Base-by-base conservation (phyloP, 2,113 vertebrate genomes). In the Chionodraco myersi region DNA sequence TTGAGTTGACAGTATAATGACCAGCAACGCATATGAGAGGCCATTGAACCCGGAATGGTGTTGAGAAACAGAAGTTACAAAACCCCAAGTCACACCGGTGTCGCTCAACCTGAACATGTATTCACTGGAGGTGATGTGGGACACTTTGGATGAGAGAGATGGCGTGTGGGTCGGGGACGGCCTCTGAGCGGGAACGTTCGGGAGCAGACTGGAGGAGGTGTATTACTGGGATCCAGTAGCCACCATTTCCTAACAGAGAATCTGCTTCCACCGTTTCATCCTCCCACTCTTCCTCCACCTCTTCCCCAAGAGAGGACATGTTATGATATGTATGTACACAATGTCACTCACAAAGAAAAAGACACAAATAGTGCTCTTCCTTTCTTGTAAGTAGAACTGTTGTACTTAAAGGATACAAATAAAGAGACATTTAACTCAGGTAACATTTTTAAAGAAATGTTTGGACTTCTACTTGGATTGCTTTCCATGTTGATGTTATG, bases 151-250 rank as follows among this genome's bases (percentile, higher is more conserved):
- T 18, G 41, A 34, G 21, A 36, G n/a, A 75, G 84, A 77, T 68
- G 79, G 76, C n/a, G 11, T 54, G 51, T 13, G 51, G 60, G 62
- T 47, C 18, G 41, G 2, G 18, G 18, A 36, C 52, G 5, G 72
- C 21, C 72, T 77, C 54, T 48, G 2, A 58, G 67, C 62, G 6
- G 3, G 13, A n/a, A 57, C 44, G 49, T 59, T 64, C 75, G 49
- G 61, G 63, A 79, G 60, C 45, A 49, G 79, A 74, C 62, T 1
- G 10, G 70, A 80, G 70, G 70, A 75, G 76, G 85, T 74, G 71
- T 87, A 57, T 54, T 87, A 72, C 83, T 74, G 80, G 88, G 77
- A 88, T 79, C 68, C 78, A 54, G 71, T 48, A 72, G 72, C 72
- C 16, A 11, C 36, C 11, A 77, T 83, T 86, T 76, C 44, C 5